These are phyloP conservation scores for Hylomyscus alleni DNA, from an alignment of 2,797 vertebrate species.

Conservation along the genomic window DNA sequence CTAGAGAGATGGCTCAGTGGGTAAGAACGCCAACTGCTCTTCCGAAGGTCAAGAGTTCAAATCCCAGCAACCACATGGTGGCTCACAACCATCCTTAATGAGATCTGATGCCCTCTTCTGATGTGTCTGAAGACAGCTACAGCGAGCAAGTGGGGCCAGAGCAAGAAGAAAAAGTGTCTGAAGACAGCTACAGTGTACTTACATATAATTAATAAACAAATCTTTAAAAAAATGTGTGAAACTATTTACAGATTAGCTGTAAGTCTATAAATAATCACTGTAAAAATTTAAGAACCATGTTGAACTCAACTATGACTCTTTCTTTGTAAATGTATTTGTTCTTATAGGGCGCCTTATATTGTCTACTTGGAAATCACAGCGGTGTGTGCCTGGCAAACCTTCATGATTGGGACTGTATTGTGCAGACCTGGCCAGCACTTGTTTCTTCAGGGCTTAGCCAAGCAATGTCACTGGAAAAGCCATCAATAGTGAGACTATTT, in stretches of 20 bases:
- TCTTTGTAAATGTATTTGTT: constrained; percentile 26
- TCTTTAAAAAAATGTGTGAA: background rate
- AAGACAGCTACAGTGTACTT: too few relatives aligned
- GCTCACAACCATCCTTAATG: too few relatives aligned
- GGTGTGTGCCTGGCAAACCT: constrained; percentile 97
- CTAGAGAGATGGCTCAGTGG: too few relatives aligned
- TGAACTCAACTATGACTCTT: background rate
- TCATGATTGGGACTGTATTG: constrained; percentile 98
- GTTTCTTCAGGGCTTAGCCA: constrained; percentile 97
- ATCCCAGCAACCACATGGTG: too few relatives aligned
- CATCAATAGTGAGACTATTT: constrained; percentile 98
- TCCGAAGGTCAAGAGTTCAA: too few relatives aligned
- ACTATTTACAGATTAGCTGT: constrained; percentile 29
- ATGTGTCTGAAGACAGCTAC: too few relatives aligned
- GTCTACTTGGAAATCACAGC: constrained; percentile 96
- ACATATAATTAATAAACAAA: too few relatives aligned
- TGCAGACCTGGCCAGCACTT: constrained; percentile 96
- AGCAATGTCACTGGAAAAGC: constrained; percentile 98
- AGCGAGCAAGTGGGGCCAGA: too few relatives aligned
- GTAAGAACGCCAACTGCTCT: too few relatives aligned
- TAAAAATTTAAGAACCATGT: background rate
- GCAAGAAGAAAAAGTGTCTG: too few relatives aligned
- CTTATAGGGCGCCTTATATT: constrained; percentile 97
- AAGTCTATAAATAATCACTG: background rate
- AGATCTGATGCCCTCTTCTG: too few relatives aligned